Percentiles rank a stretch among this genome's conserved stretches.
Evolutionary conservation across 2,797 vertebrate genomes (phyloP).

Genomic region (Labeo calbasu): DNA sequence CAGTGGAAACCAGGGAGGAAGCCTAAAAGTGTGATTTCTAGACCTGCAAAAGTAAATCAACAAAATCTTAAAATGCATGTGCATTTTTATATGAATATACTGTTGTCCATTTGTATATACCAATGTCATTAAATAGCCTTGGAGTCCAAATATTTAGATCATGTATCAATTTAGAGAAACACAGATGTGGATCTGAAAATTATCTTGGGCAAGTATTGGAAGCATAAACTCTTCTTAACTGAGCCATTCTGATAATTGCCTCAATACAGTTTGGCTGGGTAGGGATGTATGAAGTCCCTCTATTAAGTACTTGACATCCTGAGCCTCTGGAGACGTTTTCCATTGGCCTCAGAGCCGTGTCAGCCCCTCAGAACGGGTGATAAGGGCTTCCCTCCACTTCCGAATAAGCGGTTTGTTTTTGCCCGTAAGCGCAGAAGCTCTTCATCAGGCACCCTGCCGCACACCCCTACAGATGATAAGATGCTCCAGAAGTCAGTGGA

Average conservation of each 20-base stretch:
- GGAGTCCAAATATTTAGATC: not conserved
- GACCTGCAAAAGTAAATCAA: not conserved
- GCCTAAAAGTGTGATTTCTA: not conserved
- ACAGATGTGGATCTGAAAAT: not conserved
- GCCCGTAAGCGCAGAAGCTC: constrained; percentile 23
- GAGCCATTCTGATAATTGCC: not conserved
- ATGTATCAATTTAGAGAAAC: not conserved
- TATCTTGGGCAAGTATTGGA: constrained; percentile 3
- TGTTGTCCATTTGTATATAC: not conserved
- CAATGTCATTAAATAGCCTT: not conserved
- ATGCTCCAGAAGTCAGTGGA: constrained; percentile 5
- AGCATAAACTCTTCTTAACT: not conserved
- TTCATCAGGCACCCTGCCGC: constrained; percentile 9
- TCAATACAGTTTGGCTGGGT: not conserved
- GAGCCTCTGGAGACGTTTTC: constrained; percentile 36
- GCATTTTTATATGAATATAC: not conserved
- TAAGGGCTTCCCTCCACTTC: constrained; percentile 59
- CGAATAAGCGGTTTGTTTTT: constrained; percentile 52
- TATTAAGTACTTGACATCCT: constrained; percentile 40
- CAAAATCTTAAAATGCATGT: not conserved
- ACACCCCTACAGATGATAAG: constrained; percentile 29
- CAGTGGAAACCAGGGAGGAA: not conserved
- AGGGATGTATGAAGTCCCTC: constrained; percentile 5
- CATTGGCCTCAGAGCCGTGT: constrained; percentile 23
- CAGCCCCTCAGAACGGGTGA: constrained; percentile 35